A percentile compares a stretch with the other conserved stretches of the same genome.
phyloP scores from a whole-genome alignment of 1,140 invertebrate genomes.

The Drosophila tsacasi region DNA sequence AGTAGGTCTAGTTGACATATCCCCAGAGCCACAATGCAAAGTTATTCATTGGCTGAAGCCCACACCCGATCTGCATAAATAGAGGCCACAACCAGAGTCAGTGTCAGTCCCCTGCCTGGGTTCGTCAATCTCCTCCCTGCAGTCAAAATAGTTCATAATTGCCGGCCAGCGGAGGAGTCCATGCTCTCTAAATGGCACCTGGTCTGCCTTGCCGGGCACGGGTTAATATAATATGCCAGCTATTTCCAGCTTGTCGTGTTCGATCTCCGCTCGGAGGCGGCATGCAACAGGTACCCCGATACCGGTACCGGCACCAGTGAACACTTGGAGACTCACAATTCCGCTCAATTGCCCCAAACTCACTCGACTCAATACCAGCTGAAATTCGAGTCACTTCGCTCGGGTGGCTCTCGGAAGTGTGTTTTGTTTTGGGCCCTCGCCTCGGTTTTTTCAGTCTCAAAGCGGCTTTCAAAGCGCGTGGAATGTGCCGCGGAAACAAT shows the following conservation, averaged over 20 bases:
- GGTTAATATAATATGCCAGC: slow-evolving; percentile 10
- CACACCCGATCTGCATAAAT: slow-evolving; percentile 63
- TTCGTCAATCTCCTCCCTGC: slow-evolving; percentile 42
- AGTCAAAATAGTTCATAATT: slow-evolving; percentile 79
- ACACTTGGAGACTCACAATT: slow-evolving; percentile 9
- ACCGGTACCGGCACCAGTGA: neutral
- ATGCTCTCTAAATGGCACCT: slow-evolving; percentile 70
- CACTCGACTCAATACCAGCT: slow-evolving; percentile 20
- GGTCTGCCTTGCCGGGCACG: slow-evolving; percentile 53
- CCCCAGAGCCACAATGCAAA: slow-evolving; percentile 20
- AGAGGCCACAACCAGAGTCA: slow-evolving; percentile 15
- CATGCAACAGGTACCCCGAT: slow-evolving; percentile 52
- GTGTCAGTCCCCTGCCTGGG: slow-evolving; percentile 8
- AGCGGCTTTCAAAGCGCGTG: slow-evolving; percentile 77
- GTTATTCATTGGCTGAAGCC: slow-evolving; percentile 4
- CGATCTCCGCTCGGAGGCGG: slow-evolving; percentile 56
- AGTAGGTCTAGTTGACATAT: slow-evolving; percentile 34
- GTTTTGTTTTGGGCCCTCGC: slow-evolving; percentile 51
- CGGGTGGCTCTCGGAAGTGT: slow-evolving; percentile 36
- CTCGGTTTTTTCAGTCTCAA: slow-evolving; percentile 69
- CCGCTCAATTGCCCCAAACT: slow-evolving; percentile 6
- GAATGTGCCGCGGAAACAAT: slow-evolving; percentile 65
- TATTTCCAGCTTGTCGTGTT: slow-evolving; percentile 42
- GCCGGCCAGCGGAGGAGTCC: slow-evolving; percentile 43
- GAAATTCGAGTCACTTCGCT: slow-evolving; percentile 30